Percentiles rank a stretch among this genome's conserved stretches.
These are phyloP conservation scores for Camponotus floridanus DNA, from an alignment of 1,140 invertebrate species.

Conservation along the genomic window DNA sequence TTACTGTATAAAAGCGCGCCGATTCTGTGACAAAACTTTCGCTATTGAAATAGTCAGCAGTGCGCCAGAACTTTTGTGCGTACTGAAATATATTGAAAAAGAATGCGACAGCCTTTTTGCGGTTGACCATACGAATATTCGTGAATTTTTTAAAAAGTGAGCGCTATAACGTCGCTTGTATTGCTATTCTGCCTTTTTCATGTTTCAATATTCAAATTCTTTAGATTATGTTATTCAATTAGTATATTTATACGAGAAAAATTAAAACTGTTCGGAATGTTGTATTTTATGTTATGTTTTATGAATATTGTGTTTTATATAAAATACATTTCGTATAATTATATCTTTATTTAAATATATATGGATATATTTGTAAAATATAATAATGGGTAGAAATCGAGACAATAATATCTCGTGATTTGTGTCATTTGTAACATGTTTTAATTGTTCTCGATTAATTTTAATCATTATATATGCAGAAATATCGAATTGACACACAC, in stretches of 20 bases:
- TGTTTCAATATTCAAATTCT: slow-evolving; percentile 1
- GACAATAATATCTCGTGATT: background rate
- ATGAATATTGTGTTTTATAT: too few species aligned
- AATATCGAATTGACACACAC: background rate
- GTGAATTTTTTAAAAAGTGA: slow-evolving; percentile 45
- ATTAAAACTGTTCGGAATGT: background rate
- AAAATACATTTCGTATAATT: background rate
- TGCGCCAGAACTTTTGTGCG: slow-evolving; percentile 23
- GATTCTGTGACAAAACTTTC: slow-evolving; percentile 36
- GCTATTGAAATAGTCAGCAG: background rate
- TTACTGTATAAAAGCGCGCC: background rate
- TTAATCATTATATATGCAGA: background rate
- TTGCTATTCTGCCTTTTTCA: background rate
- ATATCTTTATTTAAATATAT: background rate
- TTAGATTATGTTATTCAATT: slow-evolving; percentile 10
- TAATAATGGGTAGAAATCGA: background rate
- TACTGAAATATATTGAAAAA: slow-evolving; percentile 30
- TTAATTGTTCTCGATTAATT: slow-evolving; percentile 15
- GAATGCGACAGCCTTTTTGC: slow-evolving; percentile 29
- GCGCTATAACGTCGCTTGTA: slow-evolving; percentile 21
- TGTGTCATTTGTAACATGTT: background rate
- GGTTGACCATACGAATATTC: slow-evolving; percentile 34
- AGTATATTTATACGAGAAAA: background rate
- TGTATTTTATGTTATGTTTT: background rate
- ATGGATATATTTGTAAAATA: too few species aligned